Evolutionary conservation across 2,888 invertebrate genomes (phyloP).

Genomic region (Biston stratarius): DNA sequence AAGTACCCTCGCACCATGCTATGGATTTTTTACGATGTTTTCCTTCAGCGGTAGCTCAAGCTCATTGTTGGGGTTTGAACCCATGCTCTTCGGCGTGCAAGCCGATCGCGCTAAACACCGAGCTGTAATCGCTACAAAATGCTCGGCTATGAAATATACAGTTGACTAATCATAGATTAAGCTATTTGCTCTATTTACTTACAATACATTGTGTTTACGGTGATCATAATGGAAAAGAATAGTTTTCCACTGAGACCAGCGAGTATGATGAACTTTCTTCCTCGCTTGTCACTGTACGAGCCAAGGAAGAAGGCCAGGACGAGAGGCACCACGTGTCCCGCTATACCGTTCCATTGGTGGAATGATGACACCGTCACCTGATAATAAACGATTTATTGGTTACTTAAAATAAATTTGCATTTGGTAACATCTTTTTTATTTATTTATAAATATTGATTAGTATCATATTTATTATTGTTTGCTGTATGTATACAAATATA

Average conservation of each 20-base stretch:
- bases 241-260: slow-evolving; percentile 91
- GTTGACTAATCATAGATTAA: background rate
- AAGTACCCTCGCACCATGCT: no score
- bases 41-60: no score
- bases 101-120: no score
- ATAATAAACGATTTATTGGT: background rate
- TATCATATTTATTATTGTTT: no score
- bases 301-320: slow-evolving; percentile 92
- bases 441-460: no score
- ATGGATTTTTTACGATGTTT: no score
- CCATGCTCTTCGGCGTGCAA: no score
- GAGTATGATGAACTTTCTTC: slow-evolving; percentile 90
- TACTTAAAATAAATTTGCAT: background rate
- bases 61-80: no score
- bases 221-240: slow-evolving; percentile 91
- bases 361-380: slow-evolving; percentile 91
- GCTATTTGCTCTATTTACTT: slow-evolving; percentile 37
- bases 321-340: slow-evolving; percentile 91
- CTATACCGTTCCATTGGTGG: slow-evolving; percentile 92
- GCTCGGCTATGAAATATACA: no score
- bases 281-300: slow-evolving; percentile 93
- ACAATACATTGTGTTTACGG: slow-evolving; percentile 89
- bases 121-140: no score
- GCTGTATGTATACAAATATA: no score
- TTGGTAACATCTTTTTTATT: no score